A percentile compares a stretch with the other conserved stretches of the same genome.
These are phyloP conservation scores for Thumatha senex DNA, from an alignment of 2,888 invertebrate genomes.

Conservation along the genomic window DNA sequence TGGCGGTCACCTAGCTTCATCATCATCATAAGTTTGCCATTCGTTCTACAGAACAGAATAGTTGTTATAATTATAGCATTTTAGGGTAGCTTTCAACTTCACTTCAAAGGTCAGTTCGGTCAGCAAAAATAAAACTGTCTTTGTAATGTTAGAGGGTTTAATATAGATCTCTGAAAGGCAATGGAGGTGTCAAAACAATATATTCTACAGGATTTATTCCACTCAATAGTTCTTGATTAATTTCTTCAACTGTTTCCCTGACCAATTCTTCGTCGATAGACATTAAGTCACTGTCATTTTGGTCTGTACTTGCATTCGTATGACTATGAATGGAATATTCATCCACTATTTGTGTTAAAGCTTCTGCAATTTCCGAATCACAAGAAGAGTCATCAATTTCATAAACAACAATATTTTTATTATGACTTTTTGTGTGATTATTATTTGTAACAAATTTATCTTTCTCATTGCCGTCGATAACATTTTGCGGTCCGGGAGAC, in stretches of 20 bases:
- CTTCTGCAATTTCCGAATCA: constrained; percentile 59
- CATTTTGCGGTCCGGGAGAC: background rate
- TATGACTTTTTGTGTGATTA: background rate
- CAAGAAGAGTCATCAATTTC: constrained; percentile 23
- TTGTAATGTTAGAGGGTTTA: background rate
- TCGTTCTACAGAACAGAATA: too few species aligned
- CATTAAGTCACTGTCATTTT: constrained; percentile 32
- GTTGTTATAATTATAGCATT: too few species aligned
- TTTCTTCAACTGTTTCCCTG: constrained; percentile 61
- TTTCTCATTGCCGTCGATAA: background rate
- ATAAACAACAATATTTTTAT: background rate
- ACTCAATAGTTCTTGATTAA: constrained; percentile 49
- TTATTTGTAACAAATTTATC: background rate
- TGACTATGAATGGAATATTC: constrained; percentile 44
- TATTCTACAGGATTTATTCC: constrained; percentile 32
- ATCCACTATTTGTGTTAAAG: constrained; percentile 65
- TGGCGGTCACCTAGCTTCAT: too few species aligned
- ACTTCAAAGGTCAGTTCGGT: too few species aligned
- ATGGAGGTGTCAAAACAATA: constrained; percentile 63
- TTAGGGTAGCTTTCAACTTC: too few species aligned
- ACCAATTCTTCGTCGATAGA: constrained; percentile 60
- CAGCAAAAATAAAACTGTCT: background rate
- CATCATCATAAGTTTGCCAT: too few species aligned
- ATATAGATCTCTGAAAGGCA: constrained; percentile 53
- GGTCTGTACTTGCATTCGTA: constrained; percentile 1